Percentiles rank a stretch among this genome's conserved stretches.
phyloP scores from a whole-genome alignment of 2,888 invertebrate species.

The Amphipoea oculea region DNA sequence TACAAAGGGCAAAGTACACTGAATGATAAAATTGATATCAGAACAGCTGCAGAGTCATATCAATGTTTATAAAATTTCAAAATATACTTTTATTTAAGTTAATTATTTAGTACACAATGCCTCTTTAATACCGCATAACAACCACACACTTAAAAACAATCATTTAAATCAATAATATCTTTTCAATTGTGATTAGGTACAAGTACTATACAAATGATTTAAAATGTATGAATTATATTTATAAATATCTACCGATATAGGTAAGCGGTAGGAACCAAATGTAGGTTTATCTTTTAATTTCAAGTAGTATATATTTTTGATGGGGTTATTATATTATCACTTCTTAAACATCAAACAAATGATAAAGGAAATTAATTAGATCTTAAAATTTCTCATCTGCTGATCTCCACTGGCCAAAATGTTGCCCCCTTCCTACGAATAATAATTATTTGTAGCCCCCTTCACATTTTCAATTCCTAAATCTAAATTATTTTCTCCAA shows the following conservation, averaged over 20 bases:
- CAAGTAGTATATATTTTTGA: slow-evolving; percentile 5
- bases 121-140: background rate
- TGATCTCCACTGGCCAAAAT: slow-evolving; percentile 17
- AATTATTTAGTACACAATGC: background rate
- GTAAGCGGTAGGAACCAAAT: slow-evolving; percentile 14
- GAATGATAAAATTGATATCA: slow-evolving; percentile 2
- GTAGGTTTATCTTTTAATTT: slow-evolving; percentile 18
- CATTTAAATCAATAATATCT: background rate
- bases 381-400: slow-evolving; percentile 2
- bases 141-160: slow-evolving; percentile 4
- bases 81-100: background rate
- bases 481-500: slow-evolving; percentile 29
- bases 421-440: background rate
- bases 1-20: slow-evolving; percentile 11
- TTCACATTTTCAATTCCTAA: slow-evolving; percentile 14
- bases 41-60: background rate
- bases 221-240: slow-evolving; percentile 4
- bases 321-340: slow-evolving; percentile 59
- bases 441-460: too few relatives aligned
- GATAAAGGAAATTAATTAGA: slow-evolving; percentile 6
- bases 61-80: slow-evolving; percentile 17
- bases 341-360: slow-evolving; percentile 21
- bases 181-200: slow-evolving; percentile 2
- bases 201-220: background rate
- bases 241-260: background rate